Base-by-base conservation (phyloP, 64 coral and sea anemone species). In the Acropora yongei region DNA sequence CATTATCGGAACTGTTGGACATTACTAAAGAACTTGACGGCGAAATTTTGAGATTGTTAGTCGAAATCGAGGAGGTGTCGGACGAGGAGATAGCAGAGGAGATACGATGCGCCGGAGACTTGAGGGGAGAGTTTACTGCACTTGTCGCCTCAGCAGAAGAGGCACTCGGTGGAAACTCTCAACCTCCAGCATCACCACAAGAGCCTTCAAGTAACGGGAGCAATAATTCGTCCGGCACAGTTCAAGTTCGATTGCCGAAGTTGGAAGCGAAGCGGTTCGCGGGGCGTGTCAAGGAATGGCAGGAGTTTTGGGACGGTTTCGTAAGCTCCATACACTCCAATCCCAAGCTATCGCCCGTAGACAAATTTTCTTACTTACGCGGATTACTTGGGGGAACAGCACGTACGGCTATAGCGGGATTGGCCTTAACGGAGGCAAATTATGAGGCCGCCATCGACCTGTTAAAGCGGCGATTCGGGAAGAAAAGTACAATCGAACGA, bases 401-500 rank as follows among this genome's bases (percentile, higher is more conserved):
- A 12, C 43, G 41, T 44, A 76, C 74, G 45, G 30, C 74, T 4
- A 76, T 78, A 3, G 20, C 87, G 17, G 87, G 87, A 63, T 45
- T 88, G 49, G 74, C 51, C 44, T 47, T 88, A 1, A 88, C 86
- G 16, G 17, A 50, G 45, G 86, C 55, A 45, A 89, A 89, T 16
- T 89, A 89, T 66, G 5, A 89, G 40, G 57, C 46, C 42, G 75
- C 87, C 14, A 47, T 65, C 10, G 72, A 89, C 6, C 3, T 89
- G 50, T 44, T 89, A 40, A 89, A 89, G 53, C 73, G 60, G 1
- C 40, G 87, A 61, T 78, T 89, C 16, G 87, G 87, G 1, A 89
- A 78, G 46, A 30, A 42, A 11, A 57, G 39, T 50, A 6, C 76
- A 8, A 57, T 89, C 0, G 78, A 78, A 20, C 39, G 75, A 89